Conservation (phyloP, 2,113 vertebrate genomes). For the Calidris pygmaea region DNA sequence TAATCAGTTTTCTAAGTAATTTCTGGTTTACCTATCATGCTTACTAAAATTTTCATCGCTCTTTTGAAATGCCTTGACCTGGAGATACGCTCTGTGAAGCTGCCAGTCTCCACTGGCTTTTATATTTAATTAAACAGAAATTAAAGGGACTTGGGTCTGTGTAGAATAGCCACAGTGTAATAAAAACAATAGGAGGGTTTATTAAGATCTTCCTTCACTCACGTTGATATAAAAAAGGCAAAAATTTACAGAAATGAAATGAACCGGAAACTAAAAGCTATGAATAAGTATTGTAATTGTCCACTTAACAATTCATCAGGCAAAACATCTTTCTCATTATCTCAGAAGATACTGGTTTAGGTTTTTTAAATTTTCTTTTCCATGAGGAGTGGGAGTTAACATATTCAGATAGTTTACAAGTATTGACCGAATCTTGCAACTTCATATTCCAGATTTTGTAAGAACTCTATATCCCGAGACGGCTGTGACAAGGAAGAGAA, state of each 20-base stretch:
- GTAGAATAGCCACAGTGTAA: not conserved
- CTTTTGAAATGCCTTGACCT: not conserved
- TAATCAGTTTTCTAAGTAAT: not conserved
- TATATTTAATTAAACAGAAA: not conserved
- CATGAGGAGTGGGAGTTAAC: not conserved
- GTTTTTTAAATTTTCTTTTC: not conserved
- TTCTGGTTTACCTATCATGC: not conserved
- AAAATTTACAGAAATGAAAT: not conserved
- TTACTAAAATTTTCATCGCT: not conserved
- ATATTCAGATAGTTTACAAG: not conserved
- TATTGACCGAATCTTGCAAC: not conserved
- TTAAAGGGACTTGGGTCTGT: not conserved
- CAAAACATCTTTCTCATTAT: not conserved
- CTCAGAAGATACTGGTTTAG: not conserved
- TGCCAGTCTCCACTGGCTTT: not conserved
- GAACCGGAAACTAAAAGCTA: not conserved
- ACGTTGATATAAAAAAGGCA: not conserved
- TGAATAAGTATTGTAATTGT: not conserved
- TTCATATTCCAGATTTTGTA: not conserved
- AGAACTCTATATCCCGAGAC: not conserved
- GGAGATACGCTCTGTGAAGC: not conserved
- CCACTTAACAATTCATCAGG: not conserved
- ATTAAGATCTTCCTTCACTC: not conserved
- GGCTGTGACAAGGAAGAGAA: not conserved
- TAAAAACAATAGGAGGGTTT: not conserved